Evolutionary conservation across 2,797 vertebrate species (phyloP).

Genomic region (Pelodytes ibericus): DNA sequence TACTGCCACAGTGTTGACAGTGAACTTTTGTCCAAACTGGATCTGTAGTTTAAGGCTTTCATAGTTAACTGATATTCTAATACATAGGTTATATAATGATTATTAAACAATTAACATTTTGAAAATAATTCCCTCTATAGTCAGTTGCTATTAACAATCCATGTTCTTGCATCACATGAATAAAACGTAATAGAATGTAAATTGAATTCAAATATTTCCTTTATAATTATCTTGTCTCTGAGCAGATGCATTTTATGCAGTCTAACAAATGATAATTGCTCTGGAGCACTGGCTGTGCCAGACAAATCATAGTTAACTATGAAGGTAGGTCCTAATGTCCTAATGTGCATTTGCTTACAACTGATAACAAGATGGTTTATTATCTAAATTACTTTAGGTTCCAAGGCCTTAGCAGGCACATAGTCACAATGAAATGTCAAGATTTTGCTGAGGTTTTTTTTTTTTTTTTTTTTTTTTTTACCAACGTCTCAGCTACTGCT

Average conservation of each 20-base stretch:
- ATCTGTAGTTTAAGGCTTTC: too few species aligned
- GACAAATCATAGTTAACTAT: background rate
- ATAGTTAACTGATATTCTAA: too few species aligned
- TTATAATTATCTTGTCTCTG: background rate
- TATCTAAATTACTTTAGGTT: background rate
- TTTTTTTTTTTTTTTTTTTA: too few species aligned
- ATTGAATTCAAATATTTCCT: background rate
- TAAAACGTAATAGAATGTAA: background rate
- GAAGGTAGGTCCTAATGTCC: background rate
- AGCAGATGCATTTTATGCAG: background rate
- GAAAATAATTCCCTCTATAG: too few species aligned
- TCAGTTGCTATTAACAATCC: background rate
- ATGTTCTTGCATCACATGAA: background rate
- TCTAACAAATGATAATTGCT: background rate
- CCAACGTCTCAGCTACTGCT: too few species aligned
- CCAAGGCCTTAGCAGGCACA: background rate
- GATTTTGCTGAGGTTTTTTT: too few species aligned
- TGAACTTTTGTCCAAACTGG: too few species aligned
- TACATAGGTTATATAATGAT: too few species aligned
- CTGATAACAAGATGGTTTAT: background rate
- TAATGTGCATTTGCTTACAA: background rate
- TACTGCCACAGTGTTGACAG: too few species aligned
- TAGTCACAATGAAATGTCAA: too few species aligned
- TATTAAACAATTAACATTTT: too few species aligned
- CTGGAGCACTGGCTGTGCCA: background rate